Evolutionary conservation across 2,888 invertebrate species (phyloP), one percentile per base, ranked within the genome.

Genomic region (Norana najaformis): DNA sequence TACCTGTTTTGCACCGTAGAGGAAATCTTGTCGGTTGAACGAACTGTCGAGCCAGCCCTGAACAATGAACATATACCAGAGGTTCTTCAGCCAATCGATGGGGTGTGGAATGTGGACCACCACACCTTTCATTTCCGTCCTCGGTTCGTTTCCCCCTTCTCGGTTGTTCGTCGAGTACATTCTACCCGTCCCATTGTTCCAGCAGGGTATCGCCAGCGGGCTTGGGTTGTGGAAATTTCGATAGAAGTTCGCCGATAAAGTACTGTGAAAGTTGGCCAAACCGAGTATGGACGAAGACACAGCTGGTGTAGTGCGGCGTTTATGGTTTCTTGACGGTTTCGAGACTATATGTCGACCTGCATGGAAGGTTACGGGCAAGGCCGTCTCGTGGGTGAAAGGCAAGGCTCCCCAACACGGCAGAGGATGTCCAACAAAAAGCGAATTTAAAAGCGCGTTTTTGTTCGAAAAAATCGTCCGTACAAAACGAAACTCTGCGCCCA

Each of bases 1-100:
- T 20, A 89, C 89, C 69, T 89, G 89, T 30, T 89, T 89, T 30
- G 89, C 89, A 35, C 89, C 89, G 30, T 30, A 89, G 30, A 89
- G 47, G 53, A 89, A 89, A 35, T 89, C 89, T 36, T 89, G 37
- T 37, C 41, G 41, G 34, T 89, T 37, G 53, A 89, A 89, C 36
- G 41, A 41, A n/a, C 41, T 34, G 53, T 89, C 89, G 0, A 89
- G 89, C 89, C 89, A 89, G 18, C 53, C 53, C n/a, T 69, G 41
- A n/a, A 89, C 53, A 18, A 89, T 35, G 69, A 89, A 89, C 69
- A 69, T 34, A 53, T 37, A 89, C n/a, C 41, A 41, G 69, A 41
- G 82, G 53, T 89, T 53, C 36, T 89, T 89, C 34, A 89, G 14
- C 89, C 89, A 89, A 30, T 89, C 89, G 20, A 89, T 53, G 6